These are phyloP conservation scores for Dromas ardeola DNA, from an alignment of 2,113 vertebrate species.

Conservation along the genomic window DNA sequence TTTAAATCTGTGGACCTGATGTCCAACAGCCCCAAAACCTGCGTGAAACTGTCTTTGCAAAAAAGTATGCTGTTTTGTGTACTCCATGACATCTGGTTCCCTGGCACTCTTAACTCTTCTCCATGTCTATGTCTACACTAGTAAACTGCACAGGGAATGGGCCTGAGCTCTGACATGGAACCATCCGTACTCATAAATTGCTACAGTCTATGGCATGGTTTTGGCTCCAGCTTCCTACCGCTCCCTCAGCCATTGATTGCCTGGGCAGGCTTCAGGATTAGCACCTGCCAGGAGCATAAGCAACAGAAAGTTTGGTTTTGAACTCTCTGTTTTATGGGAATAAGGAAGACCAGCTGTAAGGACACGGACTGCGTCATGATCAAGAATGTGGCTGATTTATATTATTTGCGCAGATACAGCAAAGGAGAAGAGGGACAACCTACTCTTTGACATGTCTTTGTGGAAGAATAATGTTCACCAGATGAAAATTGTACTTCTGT, in stretches of 20 bases:
- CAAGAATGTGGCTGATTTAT: not conserved
- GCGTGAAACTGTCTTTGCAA: not conserved
- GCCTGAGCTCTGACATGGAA: not conserved
- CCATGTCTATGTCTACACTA: fast-evolving
- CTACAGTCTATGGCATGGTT: not conserved
- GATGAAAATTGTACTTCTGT: not conserved
- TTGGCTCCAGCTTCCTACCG: not conserved
- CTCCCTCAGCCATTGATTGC: not conserved
- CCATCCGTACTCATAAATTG: not conserved
- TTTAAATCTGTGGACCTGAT: not conserved
- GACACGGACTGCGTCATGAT: not conserved
- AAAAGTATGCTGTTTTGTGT: not conserved
- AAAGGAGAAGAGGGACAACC: not conserved
- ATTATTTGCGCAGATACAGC: not conserved
- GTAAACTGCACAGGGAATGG: not conserved
- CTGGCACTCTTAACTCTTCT: not conserved
- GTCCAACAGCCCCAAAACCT: not conserved
- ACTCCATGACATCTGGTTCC: no score
- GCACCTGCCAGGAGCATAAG: not conserved
- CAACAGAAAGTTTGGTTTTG: not conserved
- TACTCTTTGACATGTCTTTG: not conserved
- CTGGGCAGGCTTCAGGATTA: not conserved
- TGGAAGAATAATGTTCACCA: not conserved
- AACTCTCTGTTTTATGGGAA: not conserved
- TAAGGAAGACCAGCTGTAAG: not conserved